Percentiles rank a stretch among this genome's conserved stretches.
Conservation (phyloP, 2,888 invertebrate species). For the Drosophila meridionalis region DNA sequence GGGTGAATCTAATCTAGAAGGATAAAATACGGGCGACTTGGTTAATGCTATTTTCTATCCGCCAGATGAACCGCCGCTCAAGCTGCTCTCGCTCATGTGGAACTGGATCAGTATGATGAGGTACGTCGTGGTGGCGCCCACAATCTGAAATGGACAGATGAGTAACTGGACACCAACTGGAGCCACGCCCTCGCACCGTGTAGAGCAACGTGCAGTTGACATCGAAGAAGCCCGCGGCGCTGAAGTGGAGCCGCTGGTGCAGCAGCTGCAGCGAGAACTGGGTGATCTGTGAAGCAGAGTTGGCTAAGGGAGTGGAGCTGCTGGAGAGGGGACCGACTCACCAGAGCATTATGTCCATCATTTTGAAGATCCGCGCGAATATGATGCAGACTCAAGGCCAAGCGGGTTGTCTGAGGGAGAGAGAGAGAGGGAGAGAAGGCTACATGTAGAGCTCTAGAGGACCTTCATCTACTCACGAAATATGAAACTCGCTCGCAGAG, state of each 20-base stretch:
- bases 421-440: constrained; percentile 41
- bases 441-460: no score
- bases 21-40: background rate
- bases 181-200: constrained; percentile 77
- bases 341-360: constrained; percentile 84
- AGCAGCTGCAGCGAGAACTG: constrained; percentile 86
- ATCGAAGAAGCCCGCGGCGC: constrained; percentile 85
- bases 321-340: constrained; percentile 55
- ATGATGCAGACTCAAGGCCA: constrained; percentile 84
- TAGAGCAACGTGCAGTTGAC: constrained; percentile 85
- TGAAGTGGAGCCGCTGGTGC: constrained; percentile 85
- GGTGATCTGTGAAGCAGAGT: constrained; percentile 81
- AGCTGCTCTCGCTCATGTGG: constrained; percentile 79
- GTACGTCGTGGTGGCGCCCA: constrained; percentile 85
- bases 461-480: constrained; percentile 72
- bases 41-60: background rate
- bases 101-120: constrained; percentile 85
- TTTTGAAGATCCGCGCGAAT: constrained; percentile 83
- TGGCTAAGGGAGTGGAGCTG: background rate
- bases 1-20: background rate
- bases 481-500: constrained; percentile 81
- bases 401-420: constrained; percentile 83
- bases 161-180: background rate
- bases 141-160: constrained; percentile 79
- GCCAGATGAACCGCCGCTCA: constrained; percentile 3